Evolutionary conservation across 2,888 invertebrate genomes (phyloP).

Genomic region (Villa cingulata): DNA sequence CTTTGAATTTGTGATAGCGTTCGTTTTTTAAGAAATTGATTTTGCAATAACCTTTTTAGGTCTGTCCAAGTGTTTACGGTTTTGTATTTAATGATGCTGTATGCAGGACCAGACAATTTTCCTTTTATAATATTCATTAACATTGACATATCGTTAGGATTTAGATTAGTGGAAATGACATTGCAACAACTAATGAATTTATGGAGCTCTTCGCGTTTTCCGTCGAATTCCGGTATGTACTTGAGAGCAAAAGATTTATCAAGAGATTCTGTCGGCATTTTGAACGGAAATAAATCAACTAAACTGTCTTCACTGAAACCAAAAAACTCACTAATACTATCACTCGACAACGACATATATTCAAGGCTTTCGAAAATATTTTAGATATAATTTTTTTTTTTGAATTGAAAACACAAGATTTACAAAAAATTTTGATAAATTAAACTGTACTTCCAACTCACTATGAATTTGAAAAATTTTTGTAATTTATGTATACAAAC

Average conservation of each 20-base stretch:
- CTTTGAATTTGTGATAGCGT: not conserved
- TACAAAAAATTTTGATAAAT: too few relatives aligned
- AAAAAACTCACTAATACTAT: too few relatives aligned
- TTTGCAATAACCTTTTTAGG: not conserved
- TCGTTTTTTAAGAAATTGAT: not conserved
- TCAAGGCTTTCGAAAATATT: too few relatives aligned
- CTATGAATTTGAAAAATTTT: too few relatives aligned
- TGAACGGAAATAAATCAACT: too few relatives aligned
- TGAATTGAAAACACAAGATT: too few relatives aligned
- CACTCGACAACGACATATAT: too few relatives aligned
- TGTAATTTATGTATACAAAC: too few relatives aligned
- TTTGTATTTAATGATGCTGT: not conserved
- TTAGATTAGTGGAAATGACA: not conserved
- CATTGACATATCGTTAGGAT: not conserved
- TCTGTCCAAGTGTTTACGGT: not conserved
- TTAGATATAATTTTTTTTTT: too few relatives aligned
- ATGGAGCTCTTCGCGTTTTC: not conserved
- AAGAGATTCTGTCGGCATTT: not conserved
- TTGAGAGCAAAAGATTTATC: not conserved
- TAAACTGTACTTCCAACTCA: too few relatives aligned
- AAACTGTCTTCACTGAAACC: too few relatives aligned
- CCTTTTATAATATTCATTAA: not conserved
- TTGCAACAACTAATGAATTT: not conserved
- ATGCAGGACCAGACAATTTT: not conserved
- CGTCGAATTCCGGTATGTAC: constrained; percentile 1